Conservation (phyloP, 2,113 vertebrate genomes). For the Ochotona curzoniae region DNA sequence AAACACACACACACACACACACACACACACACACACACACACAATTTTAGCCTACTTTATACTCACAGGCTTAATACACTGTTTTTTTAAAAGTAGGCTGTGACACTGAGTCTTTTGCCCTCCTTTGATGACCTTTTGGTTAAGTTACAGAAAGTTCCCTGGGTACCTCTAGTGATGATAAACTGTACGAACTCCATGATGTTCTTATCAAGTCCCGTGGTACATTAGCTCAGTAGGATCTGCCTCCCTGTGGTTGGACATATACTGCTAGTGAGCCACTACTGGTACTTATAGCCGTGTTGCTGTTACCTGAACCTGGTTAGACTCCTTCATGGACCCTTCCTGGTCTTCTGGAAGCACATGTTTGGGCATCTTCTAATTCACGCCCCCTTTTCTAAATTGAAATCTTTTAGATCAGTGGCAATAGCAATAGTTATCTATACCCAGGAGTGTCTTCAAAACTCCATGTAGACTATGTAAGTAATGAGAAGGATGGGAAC, state of each 20-base stretch:
- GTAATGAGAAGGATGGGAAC: too few species aligned
- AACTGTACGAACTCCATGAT: too few species aligned
- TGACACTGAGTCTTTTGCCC: neutral
- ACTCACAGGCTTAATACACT: neutral
- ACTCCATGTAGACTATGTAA: neutral
- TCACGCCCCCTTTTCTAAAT: neutral
- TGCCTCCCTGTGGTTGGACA: neutral
- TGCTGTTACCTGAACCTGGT: neutral
- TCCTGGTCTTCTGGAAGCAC: neutral
- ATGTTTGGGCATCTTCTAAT: neutral
- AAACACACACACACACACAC: too few species aligned
- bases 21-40: too few species aligned
- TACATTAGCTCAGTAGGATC: neutral
- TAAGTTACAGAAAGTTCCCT: too few species aligned
- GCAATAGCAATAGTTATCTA: neutral
- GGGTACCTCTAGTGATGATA: too few species aligned
- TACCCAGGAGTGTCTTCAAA: neutral
- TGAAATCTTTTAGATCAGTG: neutral
- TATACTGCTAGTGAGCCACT: neutral
- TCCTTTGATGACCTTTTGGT: neutral
- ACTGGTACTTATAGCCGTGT: neutral
- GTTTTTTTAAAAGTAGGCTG: neutral
- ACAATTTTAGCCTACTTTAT: too few species aligned
- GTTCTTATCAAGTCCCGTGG: too few species aligned
- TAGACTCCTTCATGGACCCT: neutral